phyloP scores from a whole-genome alignment of 2,113 vertebrate genomes.

The Psettodes erumei region DNA sequence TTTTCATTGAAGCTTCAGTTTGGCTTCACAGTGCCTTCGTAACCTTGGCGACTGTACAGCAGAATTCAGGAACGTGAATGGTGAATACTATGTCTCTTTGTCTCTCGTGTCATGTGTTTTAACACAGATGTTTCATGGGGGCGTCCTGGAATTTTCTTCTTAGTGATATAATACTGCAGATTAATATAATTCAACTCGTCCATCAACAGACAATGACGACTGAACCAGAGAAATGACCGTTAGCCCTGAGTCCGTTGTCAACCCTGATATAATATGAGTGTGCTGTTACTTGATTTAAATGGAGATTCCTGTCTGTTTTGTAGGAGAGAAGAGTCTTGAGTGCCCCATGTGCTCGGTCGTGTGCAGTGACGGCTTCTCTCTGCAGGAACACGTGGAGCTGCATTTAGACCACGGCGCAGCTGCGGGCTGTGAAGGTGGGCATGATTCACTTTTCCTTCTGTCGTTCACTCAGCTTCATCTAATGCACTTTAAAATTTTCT shows the following conservation, averaged over 20 bases:
- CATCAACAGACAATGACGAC: no score
- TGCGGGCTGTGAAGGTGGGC: slow-evolving; percentile 20
- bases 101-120: neutral
- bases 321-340: slow-evolving; percentile 70
- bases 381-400: slow-evolving; percentile 91
- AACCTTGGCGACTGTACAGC: neutral
- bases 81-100: no score
- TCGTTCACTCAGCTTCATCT: neutral
- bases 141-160: neutral
- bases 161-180: neutral
- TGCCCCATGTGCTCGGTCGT: slow-evolving; percentile 89
- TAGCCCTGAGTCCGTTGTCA: neutral
- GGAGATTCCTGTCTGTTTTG: neutral
- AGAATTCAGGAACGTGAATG: neutral
- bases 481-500: neutral
- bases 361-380: slow-evolving; percentile 81
- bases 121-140: neutral
- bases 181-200: neutral
- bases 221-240: neutral
- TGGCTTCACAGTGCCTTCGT: neutral
- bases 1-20: neutral
- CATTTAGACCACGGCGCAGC: slow-evolving; percentile 84
- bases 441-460: neutral
- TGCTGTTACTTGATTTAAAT: neutral
- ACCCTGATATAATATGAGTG: neutral